Conservation (phyloP, 2,113 vertebrate genomes). For the Ia io region DNA sequence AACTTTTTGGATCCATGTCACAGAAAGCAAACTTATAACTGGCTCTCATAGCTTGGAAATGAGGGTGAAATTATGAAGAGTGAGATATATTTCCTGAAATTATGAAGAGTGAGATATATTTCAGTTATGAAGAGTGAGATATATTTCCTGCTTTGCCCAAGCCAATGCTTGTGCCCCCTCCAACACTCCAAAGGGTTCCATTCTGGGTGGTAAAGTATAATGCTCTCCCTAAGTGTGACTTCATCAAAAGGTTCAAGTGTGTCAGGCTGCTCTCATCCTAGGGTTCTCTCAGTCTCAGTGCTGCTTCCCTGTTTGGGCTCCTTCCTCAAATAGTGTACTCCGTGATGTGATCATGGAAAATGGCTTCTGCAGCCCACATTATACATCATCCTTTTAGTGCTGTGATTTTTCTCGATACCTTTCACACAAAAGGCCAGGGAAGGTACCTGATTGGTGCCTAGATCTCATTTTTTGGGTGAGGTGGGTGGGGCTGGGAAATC, state of each 20-base stretch:
- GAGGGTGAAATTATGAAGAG: not conserved
- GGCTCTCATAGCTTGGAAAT: not conserved
- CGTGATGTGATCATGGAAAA: not conserved
- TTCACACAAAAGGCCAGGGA: not conserved
- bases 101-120: not conserved
- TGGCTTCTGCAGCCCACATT: not conserved
- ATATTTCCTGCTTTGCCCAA: not conserved
- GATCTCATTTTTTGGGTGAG: not conserved
- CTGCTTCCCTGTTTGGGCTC: not conserved
- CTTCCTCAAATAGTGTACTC: not conserved
- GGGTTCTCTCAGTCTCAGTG: not conserved
- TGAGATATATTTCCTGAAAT: not conserved
- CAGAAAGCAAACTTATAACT: not conserved
- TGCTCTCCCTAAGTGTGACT: not conserved
- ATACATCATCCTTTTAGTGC: not conserved
- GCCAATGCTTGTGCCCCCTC: not conserved
- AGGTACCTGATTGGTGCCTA: not conserved
- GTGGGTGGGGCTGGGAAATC: not conserved
- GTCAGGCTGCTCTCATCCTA: not conserved
- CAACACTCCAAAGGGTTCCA: not conserved
- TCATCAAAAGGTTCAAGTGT: too few species aligned
- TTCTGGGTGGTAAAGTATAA: not conserved
- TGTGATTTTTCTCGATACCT: not conserved
- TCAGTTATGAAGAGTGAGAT: not conserved
- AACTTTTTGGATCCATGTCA: not conserved